phyloP scores from a whole-genome alignment of 1,140 invertebrate genomes.

The Calephelis nemesis region DNA sequence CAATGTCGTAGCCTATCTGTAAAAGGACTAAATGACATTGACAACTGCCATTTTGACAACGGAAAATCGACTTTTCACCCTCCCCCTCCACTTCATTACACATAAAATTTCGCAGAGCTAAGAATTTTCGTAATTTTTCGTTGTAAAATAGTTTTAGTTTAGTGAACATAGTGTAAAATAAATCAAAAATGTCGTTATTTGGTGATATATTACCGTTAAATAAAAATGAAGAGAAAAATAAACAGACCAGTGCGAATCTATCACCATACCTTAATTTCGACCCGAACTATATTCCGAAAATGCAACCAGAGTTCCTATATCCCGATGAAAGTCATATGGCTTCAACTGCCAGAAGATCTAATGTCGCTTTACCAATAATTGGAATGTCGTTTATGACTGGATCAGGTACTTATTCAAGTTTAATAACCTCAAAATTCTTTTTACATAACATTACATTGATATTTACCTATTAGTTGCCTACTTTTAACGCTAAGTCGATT shows the following conservation, averaged over 20 bases:
- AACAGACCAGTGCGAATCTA: slow-evolving; percentile 74
- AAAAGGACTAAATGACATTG: neutral
- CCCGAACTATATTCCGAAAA: slow-evolving; percentile 88
- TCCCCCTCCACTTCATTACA: slow-evolving; percentile 49
- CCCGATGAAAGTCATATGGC: slow-evolving; percentile 84
- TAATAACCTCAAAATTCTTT: slow-evolving; percentile 58
- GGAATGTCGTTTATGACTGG: slow-evolving; percentile 92
- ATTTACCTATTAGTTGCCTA: neutral
- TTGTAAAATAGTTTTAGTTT: slow-evolving; percentile 47
- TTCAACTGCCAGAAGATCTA: slow-evolving; percentile 71
- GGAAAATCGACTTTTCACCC: slow-evolving; percentile 43
- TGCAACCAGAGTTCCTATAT: slow-evolving; percentile 95
- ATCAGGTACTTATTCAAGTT: slow-evolving; percentile 70
- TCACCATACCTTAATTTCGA: slow-evolving; percentile 97
- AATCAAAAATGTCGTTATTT: slow-evolving; percentile 67
- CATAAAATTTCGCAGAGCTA: slow-evolving; percentile 37
- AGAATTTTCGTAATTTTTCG: slow-evolving; percentile 34
- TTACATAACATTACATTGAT: slow-evolving; percentile 49
- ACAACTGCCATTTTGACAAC: slow-evolving; percentile 34
- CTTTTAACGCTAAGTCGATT: neutral
- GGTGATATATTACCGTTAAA: slow-evolving; percentile 64
- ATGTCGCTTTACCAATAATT: slow-evolving; percentile 95
- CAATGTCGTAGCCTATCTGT: too few species aligned
- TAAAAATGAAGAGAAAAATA: slow-evolving; percentile 62
- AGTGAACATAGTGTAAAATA: slow-evolving; percentile 51